A percentile compares a stretch with the other conserved stretches of the same genome.
phyloP scores from a whole-genome alignment of 1,140 invertebrate genomes.

The Euwallacea fornicatus region DNA sequence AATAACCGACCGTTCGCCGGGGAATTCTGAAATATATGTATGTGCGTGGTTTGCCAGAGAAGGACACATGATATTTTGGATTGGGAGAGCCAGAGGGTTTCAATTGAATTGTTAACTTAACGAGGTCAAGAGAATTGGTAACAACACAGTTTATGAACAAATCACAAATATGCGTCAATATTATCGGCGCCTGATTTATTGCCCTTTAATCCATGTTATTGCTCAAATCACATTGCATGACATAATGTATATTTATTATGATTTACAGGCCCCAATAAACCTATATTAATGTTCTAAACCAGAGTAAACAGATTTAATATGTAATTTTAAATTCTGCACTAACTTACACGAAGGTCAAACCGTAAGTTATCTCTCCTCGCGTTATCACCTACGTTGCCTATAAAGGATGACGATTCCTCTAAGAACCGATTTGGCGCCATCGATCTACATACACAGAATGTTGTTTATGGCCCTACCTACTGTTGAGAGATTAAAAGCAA shows the following conservation, averaged over 20 bases:
- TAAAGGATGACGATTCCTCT: not conserved
- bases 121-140: no score
- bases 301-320: no score
- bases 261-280: not conserved
- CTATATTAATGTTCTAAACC: not conserved
- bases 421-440: slow-evolving; percentile 10
- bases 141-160: no score
- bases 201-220: slow-evolving; percentile 3
- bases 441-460: not conserved
- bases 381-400: not conserved
- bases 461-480: slow-evolving; percentile 12
- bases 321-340: no score
- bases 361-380: no score
- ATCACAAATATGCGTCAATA: not conserved
- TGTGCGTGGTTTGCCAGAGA: slow-evolving; percentile 4
- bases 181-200: slow-evolving; percentile 11
- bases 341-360: no score
- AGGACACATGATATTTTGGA: slow-evolving; percentile 2
- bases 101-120: not conserved
- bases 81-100: not conserved
- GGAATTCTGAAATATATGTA: slow-evolving; percentile 35
- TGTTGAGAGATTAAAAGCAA: slow-evolving; percentile 21
- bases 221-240: not conserved
- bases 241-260: slow-evolving; percentile 2
- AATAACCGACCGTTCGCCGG: slow-evolving; percentile 42